Evolutionary conservation across 2,113 vertebrate genomes (phyloP), one percentile per base, ranked within the genome.

Genomic region (Agapornis roseicollis): DNA sequence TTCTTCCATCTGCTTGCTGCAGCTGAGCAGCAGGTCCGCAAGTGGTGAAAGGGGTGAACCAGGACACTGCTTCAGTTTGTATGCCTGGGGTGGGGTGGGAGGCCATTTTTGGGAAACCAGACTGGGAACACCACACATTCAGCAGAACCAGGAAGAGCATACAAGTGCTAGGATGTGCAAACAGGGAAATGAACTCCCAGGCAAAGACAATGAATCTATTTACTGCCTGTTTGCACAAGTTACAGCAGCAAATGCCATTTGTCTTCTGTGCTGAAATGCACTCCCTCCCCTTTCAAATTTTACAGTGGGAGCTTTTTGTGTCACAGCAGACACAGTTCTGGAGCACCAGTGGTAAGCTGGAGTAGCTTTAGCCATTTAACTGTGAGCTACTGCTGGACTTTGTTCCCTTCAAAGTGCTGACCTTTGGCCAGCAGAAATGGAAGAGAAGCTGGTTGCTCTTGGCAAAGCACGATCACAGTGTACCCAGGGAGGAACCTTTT

Each of bases 401-500:
- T 73, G 96, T 33, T 90, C 49, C 0, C 53, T 80, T 53, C 12
- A 1, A 25, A 1, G 0, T 18, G 56, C 53, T 93, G 73, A 96
- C 90, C 94, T 95, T 97, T 85, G 86, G 53, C 83, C 92, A 89
- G 73, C 35, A 58, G 90, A 65, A 49, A 47, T 19, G 76, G 77
- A 44, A 92, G 56, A 70, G 47, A 46, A 76, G 53, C 63, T 94
- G 61, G 80, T 37, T 95, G 80, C 79, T 95, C 85, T 23, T 31
- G 44, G 61, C 0, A 1, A 93, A 92, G 68, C 80, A n/a, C 0
- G 11, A 72, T 90, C 86, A 66, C 53, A 65, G 93, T 93, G 93
- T 96, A 96, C 92, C 84, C 85, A 96, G 89, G 88, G 94, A 95
- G 94, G 96, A 89, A 92, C 89, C 94, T 94, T 85, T 66, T 47